Base-by-base conservation (phyloP, 2,113 vertebrate species). In the Chauna torquata region DNA sequence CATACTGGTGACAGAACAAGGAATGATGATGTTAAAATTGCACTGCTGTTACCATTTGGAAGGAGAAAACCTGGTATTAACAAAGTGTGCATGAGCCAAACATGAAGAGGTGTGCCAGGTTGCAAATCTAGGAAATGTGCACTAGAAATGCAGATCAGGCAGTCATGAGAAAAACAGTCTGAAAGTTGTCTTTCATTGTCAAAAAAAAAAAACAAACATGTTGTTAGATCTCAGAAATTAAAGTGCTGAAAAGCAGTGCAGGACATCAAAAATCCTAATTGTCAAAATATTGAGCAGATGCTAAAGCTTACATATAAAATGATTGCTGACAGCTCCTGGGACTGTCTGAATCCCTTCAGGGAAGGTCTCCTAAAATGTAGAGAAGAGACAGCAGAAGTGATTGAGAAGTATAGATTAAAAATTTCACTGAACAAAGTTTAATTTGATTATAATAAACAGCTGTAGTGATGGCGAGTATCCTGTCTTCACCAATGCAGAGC, bases 121-220 rank as follows among this genome's bases (percentile, higher is more conserved):
- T 70, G 23, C 45, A 71, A 65, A 86, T 1, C 16, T 52, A 40
- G 27, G 30, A 91, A 25, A 9, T 1, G 0, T 5, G 28, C 50
- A n/a, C 11, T 6, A 75, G 14, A 36, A 79, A 84, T 23, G 4
- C 0, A 12, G 17, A 50, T 45, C 27, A 65, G 42, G 13, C 38
- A 87, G 24, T 6, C 24, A 24, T 19, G 3, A 84, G 24, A 84
- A 81, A 87, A 92, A 19, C 6, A 34, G 10, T 30, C 25, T 82
- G 42, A 72, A 90, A 50, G 4, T 30, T 19, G 12, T 36, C 7
- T 69, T 65, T 20, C 9, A 28, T 44, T 75, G 30, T 40, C 32
- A 36, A 72, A 69, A 85, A 50, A 45, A 0, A 0, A 2, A 8
- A 50, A 45, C 0, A 0, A 2, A 8, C 30, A 44, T 62, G 3